Evolutionary conservation across 2,113 vertebrate species (phyloP).

Genomic region (Stomatorhinus ivindoensis): DNA sequence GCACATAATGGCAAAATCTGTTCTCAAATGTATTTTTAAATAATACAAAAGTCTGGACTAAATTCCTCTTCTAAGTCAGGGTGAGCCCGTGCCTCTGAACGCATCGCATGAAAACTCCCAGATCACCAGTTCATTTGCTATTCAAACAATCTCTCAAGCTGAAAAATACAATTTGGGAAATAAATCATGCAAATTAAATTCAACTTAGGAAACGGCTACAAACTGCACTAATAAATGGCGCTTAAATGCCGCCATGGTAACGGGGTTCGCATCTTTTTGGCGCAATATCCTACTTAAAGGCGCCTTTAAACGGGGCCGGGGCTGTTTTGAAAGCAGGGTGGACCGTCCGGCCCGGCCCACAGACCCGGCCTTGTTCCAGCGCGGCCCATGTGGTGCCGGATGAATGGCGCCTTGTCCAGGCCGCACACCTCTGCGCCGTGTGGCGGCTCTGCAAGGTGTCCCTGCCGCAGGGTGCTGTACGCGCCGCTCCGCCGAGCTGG

Average conservation of each 20-base stretch:
- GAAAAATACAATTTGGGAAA: constrained; percentile 26
- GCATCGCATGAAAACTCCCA: constrained; percentile 3
- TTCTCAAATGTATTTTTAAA: constrained; percentile 12
- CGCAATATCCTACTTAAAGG: neutral
- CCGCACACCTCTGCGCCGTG: neutral
- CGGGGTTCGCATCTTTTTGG: constrained; percentile 14
- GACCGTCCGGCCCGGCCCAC: constrained; percentile 32
- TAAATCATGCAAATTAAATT: constrained; percentile 39
- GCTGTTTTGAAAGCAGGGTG: constrained; percentile 37
- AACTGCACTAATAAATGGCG: constrained; percentile 27
- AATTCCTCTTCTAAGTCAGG: neutral
- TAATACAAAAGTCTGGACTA: neutral
- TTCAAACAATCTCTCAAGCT: constrained; percentile 22
- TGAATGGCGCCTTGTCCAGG: constrained; percentile 44
- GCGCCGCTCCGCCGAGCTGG: neutral
- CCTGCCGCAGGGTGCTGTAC: neutral
- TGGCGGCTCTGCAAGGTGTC: neutral
- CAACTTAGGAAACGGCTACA: constrained; percentile 23
- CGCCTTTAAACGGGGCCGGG: neutral
- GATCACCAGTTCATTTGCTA: constrained; percentile 13
- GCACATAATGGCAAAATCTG: neutral
- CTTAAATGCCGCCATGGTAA: constrained; percentile 27
- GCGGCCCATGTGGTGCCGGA: constrained; percentile 26
- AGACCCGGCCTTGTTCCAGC: neutral
- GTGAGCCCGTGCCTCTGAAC: neutral